phyloP scores from a whole-genome alignment of 2,113 vertebrate genomes.

The Epinephelus fuscoguttatus region DNA sequence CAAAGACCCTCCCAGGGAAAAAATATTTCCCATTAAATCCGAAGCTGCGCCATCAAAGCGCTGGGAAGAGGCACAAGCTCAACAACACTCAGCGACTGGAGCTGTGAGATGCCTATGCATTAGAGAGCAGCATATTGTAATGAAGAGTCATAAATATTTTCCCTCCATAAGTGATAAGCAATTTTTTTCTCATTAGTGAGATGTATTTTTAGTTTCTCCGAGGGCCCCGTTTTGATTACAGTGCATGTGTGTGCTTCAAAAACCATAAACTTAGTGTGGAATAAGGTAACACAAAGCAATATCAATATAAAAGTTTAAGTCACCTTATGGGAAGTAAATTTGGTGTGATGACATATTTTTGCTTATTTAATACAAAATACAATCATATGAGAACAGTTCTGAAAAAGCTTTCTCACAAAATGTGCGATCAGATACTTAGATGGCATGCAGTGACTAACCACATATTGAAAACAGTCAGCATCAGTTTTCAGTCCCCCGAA shows the following conservation, averaged over 20 bases:
- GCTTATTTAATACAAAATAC: background rate
- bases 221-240: conserved; percentile 45
- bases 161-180: conserved; percentile 41
- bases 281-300: background rate
- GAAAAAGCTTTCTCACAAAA: background rate
- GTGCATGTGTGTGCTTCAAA: conserved; percentile 19
- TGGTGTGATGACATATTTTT: background rate
- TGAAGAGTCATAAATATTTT: conserved; percentile 62
- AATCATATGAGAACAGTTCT: background rate
- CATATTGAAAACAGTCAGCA: background rate
- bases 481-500: background rate
- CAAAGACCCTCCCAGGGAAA: conserved; percentile 42
- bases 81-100: conserved; percentile 28
- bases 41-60: conserved; percentile 40
- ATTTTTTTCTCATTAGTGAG: conserved; percentile 64
- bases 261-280: background rate
- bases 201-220: conserved; percentile 48
- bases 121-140: conserved; percentile 46
- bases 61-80: conserved; percentile 21
- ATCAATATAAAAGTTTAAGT: background rate
- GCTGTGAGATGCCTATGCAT: conserved; percentile 27
- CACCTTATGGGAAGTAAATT: background rate
- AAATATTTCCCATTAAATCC: conserved; percentile 48
- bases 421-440: background rate
- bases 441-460: background rate